Conservation (phyloP, 2,797 vertebrate genomes). For the Enteromius afrohamiltoni region DNA sequence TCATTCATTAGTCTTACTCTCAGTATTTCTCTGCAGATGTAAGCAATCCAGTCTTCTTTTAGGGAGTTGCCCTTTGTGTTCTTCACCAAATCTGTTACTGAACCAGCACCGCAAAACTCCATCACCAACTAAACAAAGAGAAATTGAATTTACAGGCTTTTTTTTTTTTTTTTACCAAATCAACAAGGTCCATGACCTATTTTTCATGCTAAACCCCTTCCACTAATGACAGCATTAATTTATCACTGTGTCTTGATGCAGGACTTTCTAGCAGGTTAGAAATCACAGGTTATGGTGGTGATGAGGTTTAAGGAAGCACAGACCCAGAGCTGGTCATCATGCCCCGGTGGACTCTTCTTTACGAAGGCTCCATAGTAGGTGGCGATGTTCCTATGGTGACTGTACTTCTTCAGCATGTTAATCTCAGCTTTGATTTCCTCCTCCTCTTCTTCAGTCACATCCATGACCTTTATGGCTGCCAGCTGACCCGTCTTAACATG, state of each 20-base stretch:
- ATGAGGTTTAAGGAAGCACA: constrained; percentile 55
- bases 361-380: constrained; percentile 95
- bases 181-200: not conserved
- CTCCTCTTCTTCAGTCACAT: constrained; percentile 94
- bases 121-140: constrained; percentile 85
- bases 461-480: constrained; percentile 97
- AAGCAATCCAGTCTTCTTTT: constrained; percentile 94
- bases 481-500: constrained; percentile 88
- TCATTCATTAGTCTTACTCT: constrained; percentile 73
- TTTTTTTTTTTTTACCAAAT: not conserved
- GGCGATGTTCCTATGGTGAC: constrained; percentile 94
- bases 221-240: not conserved
- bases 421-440: constrained; percentile 97
- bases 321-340: constrained; percentile 94
- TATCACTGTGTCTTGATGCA: not conserved
- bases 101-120: constrained; percentile 94
- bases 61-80: constrained; percentile 93
- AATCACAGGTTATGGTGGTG: not conserved
- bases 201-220: not conserved
- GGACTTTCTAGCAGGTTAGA: not conserved
- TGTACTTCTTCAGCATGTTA: constrained; percentile 97
- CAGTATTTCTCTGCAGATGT: constrained; percentile 93
- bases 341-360: constrained; percentile 93
- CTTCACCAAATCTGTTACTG: constrained; percentile 92
- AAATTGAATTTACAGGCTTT: constrained; percentile 28